Conservation (phyloP, 2,888 invertebrate genomes). For the Oxyscelio sp. region DNA sequence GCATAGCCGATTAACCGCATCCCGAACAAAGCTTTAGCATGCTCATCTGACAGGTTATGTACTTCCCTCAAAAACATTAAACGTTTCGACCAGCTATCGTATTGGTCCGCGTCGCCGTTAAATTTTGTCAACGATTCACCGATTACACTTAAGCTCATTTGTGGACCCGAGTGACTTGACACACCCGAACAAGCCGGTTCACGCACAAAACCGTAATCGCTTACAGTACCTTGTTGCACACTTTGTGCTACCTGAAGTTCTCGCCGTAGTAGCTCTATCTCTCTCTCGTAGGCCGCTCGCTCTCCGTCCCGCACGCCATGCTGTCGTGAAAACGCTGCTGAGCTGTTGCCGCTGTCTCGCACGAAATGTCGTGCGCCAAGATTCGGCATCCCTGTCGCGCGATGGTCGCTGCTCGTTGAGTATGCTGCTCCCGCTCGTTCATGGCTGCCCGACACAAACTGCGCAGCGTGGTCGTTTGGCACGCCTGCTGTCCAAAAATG, state of each 20-base stretch:
- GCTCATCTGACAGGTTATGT: constrained; percentile 3
- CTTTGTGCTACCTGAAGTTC: not conserved
- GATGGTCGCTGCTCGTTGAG: not conserved
- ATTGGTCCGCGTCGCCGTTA: not conserved
- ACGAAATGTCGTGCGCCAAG: not conserved
- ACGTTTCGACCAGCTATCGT: not conserved
- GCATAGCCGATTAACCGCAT: not conserved
- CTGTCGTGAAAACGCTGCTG: not conserved
- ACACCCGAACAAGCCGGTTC: not conserved
- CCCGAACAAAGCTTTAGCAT: not conserved
- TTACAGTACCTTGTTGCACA: not conserved
- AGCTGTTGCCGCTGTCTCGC: not conserved
- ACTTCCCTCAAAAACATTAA: not conserved
- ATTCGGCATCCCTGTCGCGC: not conserved
- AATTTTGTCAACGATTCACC: not conserved
- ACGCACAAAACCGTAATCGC: too few relatives aligned
- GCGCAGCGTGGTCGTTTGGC: constrained; percentile 7
- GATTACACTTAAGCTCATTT: not conserved
- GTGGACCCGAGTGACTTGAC: not conserved
- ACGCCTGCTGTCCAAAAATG: not conserved
- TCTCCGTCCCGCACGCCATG: not conserved
- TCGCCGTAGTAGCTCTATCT: constrained; percentile 11
- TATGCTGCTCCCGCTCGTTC: not conserved
- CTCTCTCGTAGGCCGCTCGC: constrained; percentile 2
- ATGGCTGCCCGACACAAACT: not conserved